These are phyloP conservation scores for Indri indri DNA, from an alignment of 2,113 vertebrate genomes.

Conservation along the genomic window DNA sequence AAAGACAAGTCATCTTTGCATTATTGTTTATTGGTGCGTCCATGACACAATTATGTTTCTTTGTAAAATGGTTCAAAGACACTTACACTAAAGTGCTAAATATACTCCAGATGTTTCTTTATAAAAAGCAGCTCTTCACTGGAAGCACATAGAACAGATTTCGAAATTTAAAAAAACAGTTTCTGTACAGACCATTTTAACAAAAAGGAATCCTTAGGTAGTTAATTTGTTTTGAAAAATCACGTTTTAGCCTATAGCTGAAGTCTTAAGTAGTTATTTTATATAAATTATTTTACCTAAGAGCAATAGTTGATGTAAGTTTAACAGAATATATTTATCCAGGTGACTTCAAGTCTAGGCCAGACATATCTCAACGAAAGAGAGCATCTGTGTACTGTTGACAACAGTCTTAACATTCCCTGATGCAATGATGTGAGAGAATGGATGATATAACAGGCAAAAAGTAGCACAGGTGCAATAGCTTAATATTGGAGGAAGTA, in stretches of 20 bases:
- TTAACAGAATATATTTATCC: background rate
- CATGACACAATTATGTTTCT: background rate
- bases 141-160: background rate
- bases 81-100: background rate
- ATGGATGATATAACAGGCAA: accelerated
- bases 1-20: background rate
- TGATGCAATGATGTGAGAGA: background rate
- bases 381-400: background rate
- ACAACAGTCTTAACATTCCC: background rate
- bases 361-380: background rate
- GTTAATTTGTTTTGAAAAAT: slow-evolving; percentile 7
- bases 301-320: background rate
- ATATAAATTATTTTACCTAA: background rate
- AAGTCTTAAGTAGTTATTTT: background rate
- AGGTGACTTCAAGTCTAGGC: background rate
- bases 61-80: background rate
- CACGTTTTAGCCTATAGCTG: background rate
- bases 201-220: background rate
- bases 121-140: background rate
- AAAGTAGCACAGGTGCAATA: background rate
- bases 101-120: background rate
- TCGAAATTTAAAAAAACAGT: background rate
- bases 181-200: background rate
- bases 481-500: background rate
- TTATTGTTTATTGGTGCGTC: background rate